Base-by-base conservation (phyloP, 2,113 vertebrate species). In the Nannobrachium achirus region DNA sequence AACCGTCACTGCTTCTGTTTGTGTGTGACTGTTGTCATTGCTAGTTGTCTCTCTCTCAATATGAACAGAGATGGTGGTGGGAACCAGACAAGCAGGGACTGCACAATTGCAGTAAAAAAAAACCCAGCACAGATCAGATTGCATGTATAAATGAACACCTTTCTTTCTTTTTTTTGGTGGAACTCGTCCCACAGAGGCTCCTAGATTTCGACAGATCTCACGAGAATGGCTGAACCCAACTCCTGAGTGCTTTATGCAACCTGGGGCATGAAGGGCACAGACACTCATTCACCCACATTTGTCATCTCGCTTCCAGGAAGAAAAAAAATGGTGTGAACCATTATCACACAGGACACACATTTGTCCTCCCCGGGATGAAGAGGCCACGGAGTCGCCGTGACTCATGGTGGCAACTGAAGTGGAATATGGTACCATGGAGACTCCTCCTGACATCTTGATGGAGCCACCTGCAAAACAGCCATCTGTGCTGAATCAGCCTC, bases 31-130 rank as follows among this genome's bases (percentile, higher is more conserved):
- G 0, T 56, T 33, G 10, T 10, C 14, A 1, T 19, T 33, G 3
- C 9, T 8, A 2, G 8, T 10, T 42, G 1, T 60, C n/a, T 45
- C 41, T 68, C 67, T 46, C 18, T 41, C 50, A 8, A 7, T 14
- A 39, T 14, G 25, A 38, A 66, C 63, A 51, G 1, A 61, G 64
- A 69, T 1, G 50, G 42, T 53, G 62, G 51, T 63, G 71, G 2
- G 38, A 83, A 74, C 56, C 66, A 76, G 71, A 80, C 71, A 51
- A 73, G 70, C 48, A 46, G 46, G 65, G 66, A 82, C 79, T 76
- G 82, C 57, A 56, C 58, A 49, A 10, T 42, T 1, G 64, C 4
- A 25, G 69, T 41, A 67, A 71, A 66, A 79, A 40, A 71, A 61
- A 59, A 62, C 78, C 41, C 7, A 7, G 50, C 71, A 69, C 33